Evolutionary conservation across 2,113 vertebrate species (phyloP).

Genomic region (Castor canadensis): DNA sequence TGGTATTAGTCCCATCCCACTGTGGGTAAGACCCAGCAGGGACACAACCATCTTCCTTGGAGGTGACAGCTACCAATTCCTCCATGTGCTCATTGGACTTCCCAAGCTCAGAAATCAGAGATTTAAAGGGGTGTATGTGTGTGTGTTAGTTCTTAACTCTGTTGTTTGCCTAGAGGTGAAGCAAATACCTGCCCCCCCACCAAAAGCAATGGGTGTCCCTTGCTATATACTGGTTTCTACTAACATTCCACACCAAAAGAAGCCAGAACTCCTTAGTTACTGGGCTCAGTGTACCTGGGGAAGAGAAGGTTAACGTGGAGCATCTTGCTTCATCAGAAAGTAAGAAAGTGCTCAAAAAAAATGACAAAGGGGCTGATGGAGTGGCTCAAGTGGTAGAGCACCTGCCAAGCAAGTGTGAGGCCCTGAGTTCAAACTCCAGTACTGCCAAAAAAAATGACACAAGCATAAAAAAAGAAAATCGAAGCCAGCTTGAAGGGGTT

Average conservation of each 20-base stretch:
- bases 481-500: not conserved
- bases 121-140: not conserved
- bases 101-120: not conserved
- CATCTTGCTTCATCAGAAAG: not conserved
- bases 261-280: not conserved
- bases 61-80: not conserved
- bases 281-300: not conserved
- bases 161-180: not conserved
- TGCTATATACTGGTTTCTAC: not conserved
- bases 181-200: not conserved
- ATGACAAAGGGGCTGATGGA: too few relatives aligned
- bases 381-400: too few relatives aligned
- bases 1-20: not conserved
- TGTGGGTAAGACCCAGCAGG: not conserved
- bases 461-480: not conserved
- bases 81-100: not conserved
- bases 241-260: not conserved
- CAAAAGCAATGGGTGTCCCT: not conserved
- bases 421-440: too few relatives aligned
- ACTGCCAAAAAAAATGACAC: not conserved
- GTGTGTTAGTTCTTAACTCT: not conserved
- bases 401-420: too few relatives aligned
- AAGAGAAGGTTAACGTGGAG: not conserved
- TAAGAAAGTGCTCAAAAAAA: not conserved
- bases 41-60: not conserved